Base-by-base conservation (phyloP, 1,140 invertebrate genomes). In the Drosophila elegans region DNA sequence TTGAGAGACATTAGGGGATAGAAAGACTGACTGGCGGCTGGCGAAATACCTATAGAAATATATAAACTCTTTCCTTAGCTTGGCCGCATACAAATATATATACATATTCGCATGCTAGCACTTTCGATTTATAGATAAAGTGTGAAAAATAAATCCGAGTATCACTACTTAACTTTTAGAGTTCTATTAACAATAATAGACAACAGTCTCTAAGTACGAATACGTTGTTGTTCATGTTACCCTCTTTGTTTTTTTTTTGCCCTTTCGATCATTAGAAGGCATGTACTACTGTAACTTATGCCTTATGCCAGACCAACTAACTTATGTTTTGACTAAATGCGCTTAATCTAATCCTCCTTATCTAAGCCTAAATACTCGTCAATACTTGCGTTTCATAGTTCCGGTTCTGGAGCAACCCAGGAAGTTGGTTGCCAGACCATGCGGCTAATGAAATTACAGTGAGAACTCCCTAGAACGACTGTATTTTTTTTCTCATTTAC, bases 181-280 rank as follows among this genome's bases (percentile, higher is more conserved):
- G 74, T 89, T 78, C 84, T 89, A 89, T 89, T 90, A 89, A 85
- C 82, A 85, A 89, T 89, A 89, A 89, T 89, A 89, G 84, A 89
- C 85, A 89, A 89, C 84, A 89, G 84, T 89, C 84, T 89, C 84
- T 89, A 89, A 89, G 84, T 89, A 89, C 84, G 84, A 89, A 89
- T 89, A 89, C 84, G 77, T 89, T 89, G 84, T 89, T 89, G 76
- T 80, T 84, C 44, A 62, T 75, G 32, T 49, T 36, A 55, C 34
- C n/a, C 39, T 25, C 45, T 45, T 63, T 32, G 16, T 32, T 0
- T 21, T 21, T 21, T 21, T 21, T 21, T 1, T 21, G 16, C 16
- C 11, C 42, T 42, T 27, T 11, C 13, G 21, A 53, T 68, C 48
- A 48, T 60, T 49, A 53, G 54, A 55, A 76, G 53, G 34, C 49